A percentile compares a stretch with the other conserved stretches of the same genome.
phyloP scores from a whole-genome alignment of 2,113 vertebrate species.

The Cairina moschata region DNA sequence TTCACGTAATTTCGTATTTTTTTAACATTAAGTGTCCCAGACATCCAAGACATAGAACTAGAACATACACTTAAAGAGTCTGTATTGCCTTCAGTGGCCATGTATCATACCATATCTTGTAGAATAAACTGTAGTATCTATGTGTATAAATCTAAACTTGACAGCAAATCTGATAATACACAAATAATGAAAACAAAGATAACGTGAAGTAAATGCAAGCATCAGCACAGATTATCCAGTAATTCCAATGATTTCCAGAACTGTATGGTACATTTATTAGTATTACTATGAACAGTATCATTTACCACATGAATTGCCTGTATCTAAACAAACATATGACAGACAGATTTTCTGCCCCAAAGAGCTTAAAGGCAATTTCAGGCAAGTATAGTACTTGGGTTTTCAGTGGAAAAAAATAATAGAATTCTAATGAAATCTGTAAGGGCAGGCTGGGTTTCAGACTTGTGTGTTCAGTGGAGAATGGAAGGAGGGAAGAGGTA shows the following conservation, averaged over 20 bases:
- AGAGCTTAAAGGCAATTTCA: slow-evolving; percentile 4
- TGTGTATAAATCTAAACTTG: background rate
- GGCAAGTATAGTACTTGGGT: background rate
- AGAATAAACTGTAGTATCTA: background rate
- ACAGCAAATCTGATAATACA: background rate
- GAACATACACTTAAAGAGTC: background rate
- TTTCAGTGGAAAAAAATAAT: background rate
- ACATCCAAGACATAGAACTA: background rate
- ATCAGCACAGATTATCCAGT: slow-evolving; percentile 26
- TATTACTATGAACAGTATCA: slow-evolving; percentile 20
- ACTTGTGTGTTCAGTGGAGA: background rate
- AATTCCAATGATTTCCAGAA: background rate
- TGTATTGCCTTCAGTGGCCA: background rate
- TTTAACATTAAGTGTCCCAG: background rate
- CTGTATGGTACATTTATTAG: slow-evolving; percentile 2
- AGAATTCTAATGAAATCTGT: background rate
- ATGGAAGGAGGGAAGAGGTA: background rate
- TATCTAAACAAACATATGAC: slow-evolving; percentile 15
- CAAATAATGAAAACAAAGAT: slow-evolving; percentile 15
- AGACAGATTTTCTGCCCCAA: background rate
- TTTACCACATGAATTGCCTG: slow-evolving; percentile 14
- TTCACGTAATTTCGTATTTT: background rate
- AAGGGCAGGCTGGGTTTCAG: background rate
- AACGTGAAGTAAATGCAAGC: slow-evolving; percentile 12
- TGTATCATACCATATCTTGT: background rate